Evolutionary conservation across 2,797 vertebrate species (phyloP).

Genomic region (Simalia tracyae): DNA sequence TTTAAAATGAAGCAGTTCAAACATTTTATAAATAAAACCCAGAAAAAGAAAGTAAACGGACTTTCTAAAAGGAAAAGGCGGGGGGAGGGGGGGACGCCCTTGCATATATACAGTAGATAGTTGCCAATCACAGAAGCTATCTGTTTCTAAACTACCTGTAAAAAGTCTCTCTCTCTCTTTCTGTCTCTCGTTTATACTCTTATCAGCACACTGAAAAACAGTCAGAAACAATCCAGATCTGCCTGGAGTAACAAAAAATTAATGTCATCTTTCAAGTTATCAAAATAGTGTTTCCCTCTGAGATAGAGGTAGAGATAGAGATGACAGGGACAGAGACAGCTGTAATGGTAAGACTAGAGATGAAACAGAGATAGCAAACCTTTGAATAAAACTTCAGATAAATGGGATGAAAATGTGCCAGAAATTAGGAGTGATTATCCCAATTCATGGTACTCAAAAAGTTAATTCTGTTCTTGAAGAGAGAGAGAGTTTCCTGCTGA

Average conservation of each 20-base stretch:
- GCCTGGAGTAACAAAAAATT: constrained; percentile 2
- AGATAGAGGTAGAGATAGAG: not conserved
- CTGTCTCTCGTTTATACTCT: constrained; percentile 1
- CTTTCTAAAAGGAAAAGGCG: not conserved
- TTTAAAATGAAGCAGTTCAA: not conserved
- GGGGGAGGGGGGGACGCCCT: not conserved
- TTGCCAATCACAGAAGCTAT: not conserved
- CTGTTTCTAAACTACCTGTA: not conserved
- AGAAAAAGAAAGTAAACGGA: not conserved
- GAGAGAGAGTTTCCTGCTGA: not conserved
- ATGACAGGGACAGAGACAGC: not conserved
- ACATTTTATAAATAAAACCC: not conserved
- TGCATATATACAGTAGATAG: not conserved
- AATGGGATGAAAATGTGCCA: not conserved
- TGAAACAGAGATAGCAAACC: not conserved
- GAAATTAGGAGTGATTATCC: not conserved
- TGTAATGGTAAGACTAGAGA: not conserved
- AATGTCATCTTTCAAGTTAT: constrained; percentile 9
- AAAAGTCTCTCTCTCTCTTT: not conserved
- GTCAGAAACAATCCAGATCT: not conserved
- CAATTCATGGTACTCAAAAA: not conserved
- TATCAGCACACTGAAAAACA: not conserved
- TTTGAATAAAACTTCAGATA: not conserved
- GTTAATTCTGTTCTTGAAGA: not conserved
- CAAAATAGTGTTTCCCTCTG: not conserved